Conservation (phyloP, 37 sponge, comb jelly and placozoan species). For the Ephydatia muelleri region DNA sequence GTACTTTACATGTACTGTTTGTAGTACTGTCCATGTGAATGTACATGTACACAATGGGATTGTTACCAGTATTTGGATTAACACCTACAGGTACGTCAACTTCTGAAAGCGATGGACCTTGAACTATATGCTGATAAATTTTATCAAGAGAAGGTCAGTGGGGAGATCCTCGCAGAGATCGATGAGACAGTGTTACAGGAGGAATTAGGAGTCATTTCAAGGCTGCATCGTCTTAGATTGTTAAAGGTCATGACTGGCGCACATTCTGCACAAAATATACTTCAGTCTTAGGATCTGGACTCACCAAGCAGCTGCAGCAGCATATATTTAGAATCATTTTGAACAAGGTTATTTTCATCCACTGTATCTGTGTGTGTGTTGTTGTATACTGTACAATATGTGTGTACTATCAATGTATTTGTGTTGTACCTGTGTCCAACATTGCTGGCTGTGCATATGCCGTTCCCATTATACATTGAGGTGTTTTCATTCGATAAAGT, state of each 20-base stretch:
- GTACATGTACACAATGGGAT: slow-evolving; percentile 10
- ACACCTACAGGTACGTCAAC: not conserved
- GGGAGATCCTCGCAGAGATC: slow-evolving; percentile 45
- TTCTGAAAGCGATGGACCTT: slow-evolving; percentile 40
- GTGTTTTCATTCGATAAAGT: too few species aligned
- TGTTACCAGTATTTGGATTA: not conserved
- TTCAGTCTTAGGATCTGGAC: too few species aligned
- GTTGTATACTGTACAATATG: too few species aligned
- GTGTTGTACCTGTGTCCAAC: too few species aligned
- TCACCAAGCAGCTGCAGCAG: not conserved
- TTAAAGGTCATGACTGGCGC: not conserved
- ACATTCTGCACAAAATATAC: not conserved
- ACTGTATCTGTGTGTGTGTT: too few species aligned
- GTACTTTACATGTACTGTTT: too few species aligned
- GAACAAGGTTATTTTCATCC: too few species aligned
- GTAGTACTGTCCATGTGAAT: too few species aligned
- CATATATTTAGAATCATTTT: not conserved
- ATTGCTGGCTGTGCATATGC: too few species aligned
- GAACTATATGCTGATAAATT: slow-evolving; percentile 13
- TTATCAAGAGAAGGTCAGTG: slow-evolving; percentile 37
- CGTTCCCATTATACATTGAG: too few species aligned
- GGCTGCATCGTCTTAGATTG: not conserved
- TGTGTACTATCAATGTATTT: too few species aligned
- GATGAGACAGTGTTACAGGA: slow-evolving; percentile 7
- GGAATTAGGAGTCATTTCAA: not conserved